Base-by-base conservation (phyloP, 2,113 vertebrate species). In the Opisthocomus hoazin region DNA sequence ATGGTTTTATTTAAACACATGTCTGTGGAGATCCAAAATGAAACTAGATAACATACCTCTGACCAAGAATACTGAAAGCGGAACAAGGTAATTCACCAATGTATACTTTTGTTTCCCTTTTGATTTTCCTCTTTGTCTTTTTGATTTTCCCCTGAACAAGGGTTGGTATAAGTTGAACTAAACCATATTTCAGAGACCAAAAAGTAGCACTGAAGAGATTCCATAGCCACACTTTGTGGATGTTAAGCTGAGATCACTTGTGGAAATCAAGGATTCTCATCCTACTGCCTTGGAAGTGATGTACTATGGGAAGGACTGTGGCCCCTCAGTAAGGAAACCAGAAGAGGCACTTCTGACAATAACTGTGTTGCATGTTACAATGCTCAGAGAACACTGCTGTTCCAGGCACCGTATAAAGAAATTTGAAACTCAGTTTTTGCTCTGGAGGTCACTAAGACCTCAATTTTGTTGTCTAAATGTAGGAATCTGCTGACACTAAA, bases 201-300 rank as follows among this genome's bases (percentile, higher is more conserved):
- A 54, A 73, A 32, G 12, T 15, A 77, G 4, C 51, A 86, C 24
- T 50, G 32, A 71, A 56, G 34, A 71, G 10, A 65, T 36, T 56
- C 26, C 5, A 27, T 32, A 27, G 43, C 23, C 22, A 60, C 17
- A n/a, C 12, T 41, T 75, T 20, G 22, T 64, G 16, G 26, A 80
- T 81, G 23, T 60, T 85, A 76, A 70, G 9, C n/a, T 90, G 64
- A 77, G 29, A 51, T 56, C 1, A 0, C 18, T 26, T 71, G 36
- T 50, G 34, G 46, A 66, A 60, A 50, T 39, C 23, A 45, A 57
- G 56, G 51, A 57, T 51, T 26, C n/a, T 63, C 32, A 37, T 32
- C 26, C 36, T 66, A 41, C 9, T 13, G 46, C 21, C 21, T 32
- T 18, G 16, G 14, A 26, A 1, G 0, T 50, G 51, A 43, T 0